phyloP scores from a whole-genome alignment of 2,113 vertebrate species.

The Siniperca knerii region DNA sequence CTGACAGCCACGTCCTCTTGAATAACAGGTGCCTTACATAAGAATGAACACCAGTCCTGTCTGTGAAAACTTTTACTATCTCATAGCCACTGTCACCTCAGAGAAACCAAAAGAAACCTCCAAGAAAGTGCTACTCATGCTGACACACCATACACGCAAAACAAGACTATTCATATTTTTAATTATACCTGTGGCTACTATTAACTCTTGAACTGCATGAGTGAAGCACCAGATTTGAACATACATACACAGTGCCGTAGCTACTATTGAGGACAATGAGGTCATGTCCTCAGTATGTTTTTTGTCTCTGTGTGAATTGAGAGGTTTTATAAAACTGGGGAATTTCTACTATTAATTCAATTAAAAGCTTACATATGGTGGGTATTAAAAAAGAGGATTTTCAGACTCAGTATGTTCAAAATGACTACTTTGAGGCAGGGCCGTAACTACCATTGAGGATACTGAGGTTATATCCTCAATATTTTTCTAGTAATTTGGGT shows the following conservation, averaged over 20 bases:
- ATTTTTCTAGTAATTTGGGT: not conserved
- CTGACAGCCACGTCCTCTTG: slow-evolving; percentile 50
- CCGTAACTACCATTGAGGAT: not conserved
- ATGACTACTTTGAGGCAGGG: not conserved
- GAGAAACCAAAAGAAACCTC: not conserved
- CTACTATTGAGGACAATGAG: not conserved
- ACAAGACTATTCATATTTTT: not conserved
- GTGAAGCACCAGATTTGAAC: not conserved
- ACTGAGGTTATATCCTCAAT: not conserved
- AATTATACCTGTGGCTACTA: not conserved
- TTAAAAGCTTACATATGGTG: not conserved
- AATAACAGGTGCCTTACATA: slow-evolving; percentile 40
- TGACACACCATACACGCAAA: not conserved
- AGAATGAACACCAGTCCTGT: not conserved
- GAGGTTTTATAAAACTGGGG: not conserved
- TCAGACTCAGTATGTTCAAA: not conserved
- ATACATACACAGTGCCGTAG: not conserved
- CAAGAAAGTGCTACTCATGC: not conserved
- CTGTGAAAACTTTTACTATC: not conserved
- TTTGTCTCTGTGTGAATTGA: not conserved
- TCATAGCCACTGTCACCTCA: not conserved
- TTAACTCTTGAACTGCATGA: not conserved
- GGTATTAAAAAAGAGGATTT: not conserved
- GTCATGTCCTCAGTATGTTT: not conserved
- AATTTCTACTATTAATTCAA: not conserved